Evolutionary conservation across 2,797 vertebrate genomes (phyloP).

Genomic region (Leucoraja ocellata): DNA sequence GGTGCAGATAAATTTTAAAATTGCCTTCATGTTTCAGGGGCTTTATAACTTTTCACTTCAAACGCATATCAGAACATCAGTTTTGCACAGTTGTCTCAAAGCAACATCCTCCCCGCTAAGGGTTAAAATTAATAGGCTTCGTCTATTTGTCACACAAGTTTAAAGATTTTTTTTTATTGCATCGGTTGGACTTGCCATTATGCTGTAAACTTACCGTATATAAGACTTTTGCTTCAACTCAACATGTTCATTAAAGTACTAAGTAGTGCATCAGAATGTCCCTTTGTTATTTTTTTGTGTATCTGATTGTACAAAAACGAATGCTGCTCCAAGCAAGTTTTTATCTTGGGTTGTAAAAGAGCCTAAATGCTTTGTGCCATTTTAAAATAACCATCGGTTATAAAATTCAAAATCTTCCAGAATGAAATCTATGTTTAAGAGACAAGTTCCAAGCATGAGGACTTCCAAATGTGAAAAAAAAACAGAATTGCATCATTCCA

Average conservation of each 20-base stretch:
- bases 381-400: background rate
- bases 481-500: background rate
- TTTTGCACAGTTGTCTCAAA: slow-evolving; percentile 15
- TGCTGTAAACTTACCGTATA: slow-evolving; percentile 34
- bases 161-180: slow-evolving; percentile 32
- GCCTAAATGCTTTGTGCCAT: background rate
- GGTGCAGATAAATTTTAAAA: background rate
- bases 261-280: slow-evolving; percentile 5
- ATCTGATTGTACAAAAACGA: background rate
- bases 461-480: background rate
- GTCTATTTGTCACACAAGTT: slow-evolving; percentile 13
- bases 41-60: background rate
- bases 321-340: background rate
- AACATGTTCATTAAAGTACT: slow-evolving; percentile 37
- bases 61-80: background rate
- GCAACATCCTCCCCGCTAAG: background rate
- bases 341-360: background rate
- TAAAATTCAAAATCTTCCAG: background rate
- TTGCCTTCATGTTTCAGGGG: slow-evolving; percentile 26
- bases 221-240: slow-evolving; percentile 17
- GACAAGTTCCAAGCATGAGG: background rate
- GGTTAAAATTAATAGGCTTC: slow-evolving; percentile 16
- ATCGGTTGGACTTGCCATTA: slow-evolving; percentile 29
- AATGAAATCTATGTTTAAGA: background rate
- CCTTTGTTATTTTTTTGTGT: slow-evolving; percentile 20